A percentile compares a stretch with the other conserved stretches of the same genome.
phyloP scores from a whole-genome alignment of 37 sponge, comb jelly and placozoan species.

The Eunapius fragilis region DNA sequence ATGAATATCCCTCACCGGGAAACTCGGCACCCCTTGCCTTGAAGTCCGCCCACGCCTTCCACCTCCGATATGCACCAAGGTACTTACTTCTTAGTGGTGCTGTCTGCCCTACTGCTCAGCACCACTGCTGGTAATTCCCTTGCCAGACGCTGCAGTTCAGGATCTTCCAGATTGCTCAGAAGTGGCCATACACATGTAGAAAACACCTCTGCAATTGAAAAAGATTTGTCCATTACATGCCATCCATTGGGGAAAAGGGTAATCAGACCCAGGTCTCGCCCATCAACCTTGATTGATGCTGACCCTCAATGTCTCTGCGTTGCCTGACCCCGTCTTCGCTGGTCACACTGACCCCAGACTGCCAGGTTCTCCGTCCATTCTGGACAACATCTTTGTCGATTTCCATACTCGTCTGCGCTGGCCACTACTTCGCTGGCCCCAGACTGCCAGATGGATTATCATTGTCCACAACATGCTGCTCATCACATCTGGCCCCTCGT shows the following conservation, averaged over 20 bases:
- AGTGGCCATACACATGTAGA: not conserved
- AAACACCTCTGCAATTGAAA: conserved; percentile 22
- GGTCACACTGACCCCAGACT: not conserved
- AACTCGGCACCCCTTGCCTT: not conserved
- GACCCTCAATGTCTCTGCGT: not conserved
- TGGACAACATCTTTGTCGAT: not conserved
- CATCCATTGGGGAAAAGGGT: not conserved
- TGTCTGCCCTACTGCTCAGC: conserved; percentile 16
- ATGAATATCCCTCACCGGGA: conserved; percentile 7
- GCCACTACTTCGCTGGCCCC: not conserved
- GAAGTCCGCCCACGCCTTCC: conserved; percentile 35
- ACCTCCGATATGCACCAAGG: conserved; percentile 26
- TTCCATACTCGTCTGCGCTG: not conserved
- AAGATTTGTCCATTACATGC: not conserved
- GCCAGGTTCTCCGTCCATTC: not conserved
- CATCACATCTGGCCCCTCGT: not conserved
- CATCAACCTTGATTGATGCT: not conserved
- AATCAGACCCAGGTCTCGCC: not conserved
- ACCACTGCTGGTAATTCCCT: conserved; percentile 15
- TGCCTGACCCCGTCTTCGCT: not conserved
- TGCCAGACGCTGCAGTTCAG: conserved; percentile 39
- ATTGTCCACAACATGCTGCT: not conserved
- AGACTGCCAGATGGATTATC: not conserved
- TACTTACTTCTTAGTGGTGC: conserved; percentile 51
- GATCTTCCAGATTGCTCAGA: conserved; percentile 14